Evolutionary conservation across 2,797 vertebrate genomes (phyloP).

Genomic region (Sphenopsis melanotis): DNA sequence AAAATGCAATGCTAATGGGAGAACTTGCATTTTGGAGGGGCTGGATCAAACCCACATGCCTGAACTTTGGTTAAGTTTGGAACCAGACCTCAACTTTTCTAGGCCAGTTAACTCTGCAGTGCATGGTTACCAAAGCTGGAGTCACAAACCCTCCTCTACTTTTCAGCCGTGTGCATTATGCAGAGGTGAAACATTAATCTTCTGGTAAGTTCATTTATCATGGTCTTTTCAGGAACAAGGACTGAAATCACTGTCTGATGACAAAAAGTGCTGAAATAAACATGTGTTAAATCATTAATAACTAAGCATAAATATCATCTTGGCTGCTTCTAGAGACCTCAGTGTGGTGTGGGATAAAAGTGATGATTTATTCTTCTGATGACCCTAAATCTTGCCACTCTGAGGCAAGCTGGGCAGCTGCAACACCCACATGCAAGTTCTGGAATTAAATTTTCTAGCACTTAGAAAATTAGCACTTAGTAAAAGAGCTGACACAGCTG

Average conservation of each 20-base stretch:
- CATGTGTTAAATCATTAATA: slow-evolving; percentile 27
- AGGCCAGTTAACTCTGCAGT: not conserved
- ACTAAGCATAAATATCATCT: not conserved
- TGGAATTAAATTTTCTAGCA: slow-evolving; percentile 43
- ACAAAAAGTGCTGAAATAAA: slow-evolving; percentile 41
- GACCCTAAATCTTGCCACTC: not conserved
- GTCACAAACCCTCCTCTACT: not conserved
- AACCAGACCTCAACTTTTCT: not conserved
- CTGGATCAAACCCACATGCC: not conserved
- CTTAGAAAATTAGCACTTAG: slow-evolving; percentile 61
- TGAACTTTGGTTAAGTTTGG: not conserved
- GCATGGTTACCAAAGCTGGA: not conserved
- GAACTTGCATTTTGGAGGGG: not conserved
- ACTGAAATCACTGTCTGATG: slow-evolving; percentile 3
- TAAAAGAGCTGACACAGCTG: slow-evolving; percentile 56
- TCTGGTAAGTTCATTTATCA: not conserved
- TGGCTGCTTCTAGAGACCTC: not conserved
- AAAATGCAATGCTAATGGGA: not conserved
- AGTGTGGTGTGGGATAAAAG: not conserved
- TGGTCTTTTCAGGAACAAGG: not conserved
- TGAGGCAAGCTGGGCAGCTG: slow-evolving; percentile 15
- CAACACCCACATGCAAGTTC: not conserved
- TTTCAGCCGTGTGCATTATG: not conserved
- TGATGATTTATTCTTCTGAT: not conserved
- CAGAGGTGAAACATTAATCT: not conserved